These are phyloP conservation scores for Acrossocheilus fasciatus DNA, from an alignment of 2,797 vertebrate species.

Conservation along the genomic window DNA sequence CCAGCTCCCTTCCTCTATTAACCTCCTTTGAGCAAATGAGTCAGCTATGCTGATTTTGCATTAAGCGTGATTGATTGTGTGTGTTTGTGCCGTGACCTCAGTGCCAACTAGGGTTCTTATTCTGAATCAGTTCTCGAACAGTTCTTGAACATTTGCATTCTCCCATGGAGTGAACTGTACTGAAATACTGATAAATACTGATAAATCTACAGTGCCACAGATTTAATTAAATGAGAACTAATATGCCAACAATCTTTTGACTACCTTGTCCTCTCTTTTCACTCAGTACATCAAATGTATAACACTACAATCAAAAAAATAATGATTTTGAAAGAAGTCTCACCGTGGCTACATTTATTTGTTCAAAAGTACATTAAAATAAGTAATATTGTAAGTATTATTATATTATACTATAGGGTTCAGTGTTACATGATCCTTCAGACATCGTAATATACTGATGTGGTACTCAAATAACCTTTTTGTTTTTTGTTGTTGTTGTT, in stretches of 20 bases:
- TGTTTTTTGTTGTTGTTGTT: too few relatives aligned
- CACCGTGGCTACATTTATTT: background rate
- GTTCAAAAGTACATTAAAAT: background rate
- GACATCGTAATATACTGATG: too few relatives aligned
- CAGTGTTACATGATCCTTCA: too few relatives aligned
- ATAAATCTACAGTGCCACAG: background rate
- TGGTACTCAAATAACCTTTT: too few relatives aligned
- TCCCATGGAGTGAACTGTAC: background rate
- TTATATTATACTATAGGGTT: too few relatives aligned
- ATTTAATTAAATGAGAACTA: background rate
- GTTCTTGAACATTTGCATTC: background rate
- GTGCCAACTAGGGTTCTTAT: background rate
- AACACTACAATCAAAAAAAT: background rate
- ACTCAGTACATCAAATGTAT: background rate
- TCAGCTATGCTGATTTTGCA: conserved; percentile 16
- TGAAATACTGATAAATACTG: background rate
- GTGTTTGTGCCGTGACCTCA: conserved; percentile 20
- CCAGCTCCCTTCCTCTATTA: background rate
- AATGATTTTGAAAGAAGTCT: too few relatives aligned
- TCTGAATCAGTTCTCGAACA: background rate
- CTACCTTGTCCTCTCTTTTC: background rate
- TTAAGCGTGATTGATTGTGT: conserved; percentile 15
- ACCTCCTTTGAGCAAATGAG: conserved; percentile 34
- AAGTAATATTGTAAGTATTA: too few relatives aligned
- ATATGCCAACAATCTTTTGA: background rate